phyloP scores from a whole-genome alignment of 2,113 vertebrate genomes.

The Saguinus imperator region DNA sequence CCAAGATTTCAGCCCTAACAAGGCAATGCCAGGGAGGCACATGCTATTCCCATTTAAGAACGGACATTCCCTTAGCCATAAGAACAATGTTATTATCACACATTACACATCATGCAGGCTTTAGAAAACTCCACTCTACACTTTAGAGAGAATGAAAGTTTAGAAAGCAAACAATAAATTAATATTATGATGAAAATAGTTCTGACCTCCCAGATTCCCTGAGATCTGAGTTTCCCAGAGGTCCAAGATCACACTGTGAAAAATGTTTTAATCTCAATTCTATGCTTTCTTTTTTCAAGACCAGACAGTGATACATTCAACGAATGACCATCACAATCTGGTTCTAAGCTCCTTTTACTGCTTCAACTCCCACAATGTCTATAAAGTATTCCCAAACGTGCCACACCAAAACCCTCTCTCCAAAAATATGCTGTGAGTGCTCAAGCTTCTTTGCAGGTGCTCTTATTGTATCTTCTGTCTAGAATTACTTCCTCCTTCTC shows the following conservation, averaged over 20 bases:
- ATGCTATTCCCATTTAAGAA: background rate
- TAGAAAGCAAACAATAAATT: background rate
- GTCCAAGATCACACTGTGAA: background rate
- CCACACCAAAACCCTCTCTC: background rate
- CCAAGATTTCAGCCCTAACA: background rate
- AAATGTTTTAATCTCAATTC: background rate
- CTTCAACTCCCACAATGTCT: background rate
- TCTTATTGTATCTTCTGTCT: background rate
- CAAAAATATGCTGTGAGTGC: background rate
- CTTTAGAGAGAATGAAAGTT: background rate
- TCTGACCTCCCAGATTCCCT: background rate
- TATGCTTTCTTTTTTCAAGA: background rate
- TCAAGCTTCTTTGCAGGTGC: no score
- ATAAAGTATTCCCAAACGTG: background rate
- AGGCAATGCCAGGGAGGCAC: no score
- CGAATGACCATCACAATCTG: background rate
- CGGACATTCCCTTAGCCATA: background rate
- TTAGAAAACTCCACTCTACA: background rate
- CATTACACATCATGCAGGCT: accelerated
- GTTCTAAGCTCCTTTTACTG: background rate
- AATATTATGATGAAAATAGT: background rate
- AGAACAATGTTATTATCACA: background rate
- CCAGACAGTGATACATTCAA: background rate
- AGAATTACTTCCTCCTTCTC: background rate
- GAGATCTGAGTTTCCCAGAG: background rate